A percentile compares a stretch with the other conserved stretches of the same genome.
These are phyloP conservation scores for Tragelaphus buxtoni DNA, from an alignment of 2,113 vertebrate genomes.

Conservation along the genomic window DNA sequence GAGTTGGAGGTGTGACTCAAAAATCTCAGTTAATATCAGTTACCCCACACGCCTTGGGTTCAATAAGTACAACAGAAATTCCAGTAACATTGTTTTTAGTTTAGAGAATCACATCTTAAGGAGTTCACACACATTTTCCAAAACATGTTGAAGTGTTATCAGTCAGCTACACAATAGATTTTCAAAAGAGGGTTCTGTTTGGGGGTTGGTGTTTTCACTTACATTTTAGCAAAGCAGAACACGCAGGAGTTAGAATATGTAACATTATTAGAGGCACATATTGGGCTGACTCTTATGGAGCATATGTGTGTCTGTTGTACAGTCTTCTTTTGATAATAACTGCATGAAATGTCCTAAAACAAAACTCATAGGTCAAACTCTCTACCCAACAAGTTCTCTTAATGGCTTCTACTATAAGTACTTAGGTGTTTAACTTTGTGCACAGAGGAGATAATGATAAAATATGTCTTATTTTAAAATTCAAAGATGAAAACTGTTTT, in stretches of 20 bases:
- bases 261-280: constrained; percentile 63
- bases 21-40: not conserved
- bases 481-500: not conserved
- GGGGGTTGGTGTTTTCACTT: constrained; percentile 25
- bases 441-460: not conserved
- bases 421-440: not conserved
- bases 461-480: not conserved
- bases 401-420: not conserved
- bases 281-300: constrained; percentile 42
- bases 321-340: constrained; percentile 14
- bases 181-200: not conserved
- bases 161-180: not conserved
- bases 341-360: constrained; percentile 30
- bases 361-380: constrained; percentile 50
- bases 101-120: not conserved
- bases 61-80: not conserved
- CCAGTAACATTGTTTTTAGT: not conserved
- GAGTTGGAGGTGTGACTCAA: not conserved
- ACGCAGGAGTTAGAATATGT: constrained; percentile 65
- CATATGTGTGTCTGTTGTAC: not conserved
- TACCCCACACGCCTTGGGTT: not conserved
- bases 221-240: constrained; percentile 67
- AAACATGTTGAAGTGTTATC: not conserved
- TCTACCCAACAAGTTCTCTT: not conserved
- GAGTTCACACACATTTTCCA: not conserved